phyloP scores from a whole-genome alignment of 2,888 invertebrate genomes.

The Gymnoscelis rufifasciata region DNA sequence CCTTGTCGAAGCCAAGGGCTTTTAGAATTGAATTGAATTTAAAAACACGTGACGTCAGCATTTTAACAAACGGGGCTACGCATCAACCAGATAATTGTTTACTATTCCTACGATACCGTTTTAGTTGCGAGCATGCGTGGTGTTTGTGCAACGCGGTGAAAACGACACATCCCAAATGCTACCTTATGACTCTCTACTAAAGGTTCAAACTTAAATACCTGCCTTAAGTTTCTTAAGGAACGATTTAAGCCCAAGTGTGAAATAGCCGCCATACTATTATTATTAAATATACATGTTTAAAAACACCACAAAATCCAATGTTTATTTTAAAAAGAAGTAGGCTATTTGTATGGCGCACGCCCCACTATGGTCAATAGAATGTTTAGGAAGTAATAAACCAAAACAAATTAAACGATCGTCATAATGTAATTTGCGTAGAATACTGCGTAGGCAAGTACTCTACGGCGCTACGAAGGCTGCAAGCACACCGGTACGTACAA shows the following conservation, averaged over 20 bases:
- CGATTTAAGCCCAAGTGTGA: conserved; percentile 56
- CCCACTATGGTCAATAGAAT: background rate
- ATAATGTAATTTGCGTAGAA: conserved; percentile 10
- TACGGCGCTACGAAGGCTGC: conserved; percentile 26
- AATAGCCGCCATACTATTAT: conserved; percentile 58
- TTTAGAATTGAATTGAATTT: conserved; percentile 41
- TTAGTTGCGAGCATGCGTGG: conserved; percentile 57
- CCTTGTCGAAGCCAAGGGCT: conserved; percentile 39
- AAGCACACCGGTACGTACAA: conserved; percentile 28
- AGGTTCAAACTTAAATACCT: conserved; percentile 39
- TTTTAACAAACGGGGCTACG: conserved; percentile 60
- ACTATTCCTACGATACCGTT: conserved; percentile 68
- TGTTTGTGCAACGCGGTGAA: conserved; percentile 44
- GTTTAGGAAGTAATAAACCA: conserved; percentile 5
- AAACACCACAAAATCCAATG: conserved; percentile 43
- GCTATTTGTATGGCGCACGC: background rate
- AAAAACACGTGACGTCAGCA: conserved; percentile 52
- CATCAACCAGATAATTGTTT: conserved; percentile 66
- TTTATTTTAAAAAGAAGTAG: background rate
- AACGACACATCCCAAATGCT: conserved; percentile 30
- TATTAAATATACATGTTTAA: conserved; percentile 70
- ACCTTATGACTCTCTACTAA: conserved; percentile 42
- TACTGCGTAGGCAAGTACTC: conserved; percentile 17
- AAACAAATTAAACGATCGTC: conserved; percentile 4
- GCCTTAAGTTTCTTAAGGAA: conserved; percentile 44